Conservation (phyloP, 1,140 invertebrate genomes). For the Doryteuthis pealeii region DNA sequence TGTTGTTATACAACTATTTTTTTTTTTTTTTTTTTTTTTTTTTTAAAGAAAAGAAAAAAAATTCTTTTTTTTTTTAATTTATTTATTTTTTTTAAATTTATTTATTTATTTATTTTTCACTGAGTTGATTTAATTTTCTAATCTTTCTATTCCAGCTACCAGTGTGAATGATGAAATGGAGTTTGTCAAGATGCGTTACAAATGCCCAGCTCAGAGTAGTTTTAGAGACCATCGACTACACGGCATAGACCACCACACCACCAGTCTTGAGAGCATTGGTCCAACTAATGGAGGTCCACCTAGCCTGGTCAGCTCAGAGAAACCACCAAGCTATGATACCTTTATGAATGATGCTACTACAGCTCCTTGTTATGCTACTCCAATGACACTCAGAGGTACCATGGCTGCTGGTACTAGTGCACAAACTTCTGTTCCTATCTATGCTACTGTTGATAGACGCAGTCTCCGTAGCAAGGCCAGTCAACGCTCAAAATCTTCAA, state of each 20-base stretch:
- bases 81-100: no score
- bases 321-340: conserved; percentile 50
- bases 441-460: conserved; percentile 40
- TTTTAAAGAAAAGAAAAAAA: no score
- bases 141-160: conserved; percentile 40
- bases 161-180: conserved; percentile 57
- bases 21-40: no score
- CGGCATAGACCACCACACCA: conserved; percentile 16
- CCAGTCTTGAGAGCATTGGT: conserved; percentile 22
- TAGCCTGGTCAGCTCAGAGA: conserved; percentile 35
- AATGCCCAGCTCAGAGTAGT: conserved; percentile 35
- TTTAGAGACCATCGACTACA: conserved; percentile 30
- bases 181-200: conserved; percentile 58
- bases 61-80: no score
- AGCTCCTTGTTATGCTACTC: neutral
- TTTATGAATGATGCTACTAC: conserved; percentile 45
- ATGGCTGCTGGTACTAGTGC: conserved; percentile 22
- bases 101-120: no score
- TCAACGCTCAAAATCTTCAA: conserved; percentile 24
- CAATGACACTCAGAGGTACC: conserved; percentile 18
- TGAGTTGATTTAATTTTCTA: no score
- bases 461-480: conserved; percentile 51
- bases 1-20: no score
- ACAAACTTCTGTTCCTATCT: conserved; percentile 8
- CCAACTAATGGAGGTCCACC: conserved; percentile 1